A percentile compares a stretch with the other conserved stretches of the same genome.
Evolutionary conservation across 2,888 invertebrate genomes (phyloP).

Genomic region (Pammene fasciana): DNA sequence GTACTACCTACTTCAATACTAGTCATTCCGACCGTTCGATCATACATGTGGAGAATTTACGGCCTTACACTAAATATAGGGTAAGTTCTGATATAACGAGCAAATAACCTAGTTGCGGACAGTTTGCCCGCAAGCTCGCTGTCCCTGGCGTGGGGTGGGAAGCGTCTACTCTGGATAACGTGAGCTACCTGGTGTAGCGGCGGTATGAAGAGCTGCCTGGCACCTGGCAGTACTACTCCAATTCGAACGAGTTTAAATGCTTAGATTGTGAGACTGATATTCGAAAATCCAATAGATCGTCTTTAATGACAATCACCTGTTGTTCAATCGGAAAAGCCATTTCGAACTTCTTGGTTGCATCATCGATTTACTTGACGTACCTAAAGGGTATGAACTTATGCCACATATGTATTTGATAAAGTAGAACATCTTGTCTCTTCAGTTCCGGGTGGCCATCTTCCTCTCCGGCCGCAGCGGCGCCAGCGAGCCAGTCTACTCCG

Average conservation of each 20-base stretch:
- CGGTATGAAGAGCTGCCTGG: slow-evolving; percentile 87
- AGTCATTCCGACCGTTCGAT: slow-evolving; percentile 86
- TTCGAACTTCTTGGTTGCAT: too few relatives aligned
- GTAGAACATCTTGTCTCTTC: slow-evolving; percentile 40
- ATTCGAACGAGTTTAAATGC: too few relatives aligned
- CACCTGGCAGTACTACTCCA: slow-evolving; percentile 93
- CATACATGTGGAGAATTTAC: slow-evolving; percentile 89
- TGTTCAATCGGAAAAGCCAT: too few relatives aligned
- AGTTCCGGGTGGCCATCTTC: slow-evolving; percentile 95
- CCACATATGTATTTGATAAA: too few relatives aligned
- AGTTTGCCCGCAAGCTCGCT: slow-evolving; percentile 89
- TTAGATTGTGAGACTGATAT: too few relatives aligned
- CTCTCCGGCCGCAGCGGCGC: slow-evolving; percentile 87
- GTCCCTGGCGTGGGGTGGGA: slow-evolving; percentile 93
- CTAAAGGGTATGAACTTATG: too few relatives aligned
- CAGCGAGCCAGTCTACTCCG: slow-evolving; percentile 88
- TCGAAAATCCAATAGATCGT: too few relatives aligned
- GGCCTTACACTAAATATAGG: slow-evolving; percentile 95
- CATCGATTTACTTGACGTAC: too few relatives aligned
- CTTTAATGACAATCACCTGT: too few relatives aligned
- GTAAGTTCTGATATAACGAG: slow-evolving; percentile 76
- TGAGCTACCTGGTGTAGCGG: slow-evolving; percentile 89
- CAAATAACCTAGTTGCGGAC: slow-evolving; percentile 86
- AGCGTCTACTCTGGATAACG: slow-evolving; percentile 79
- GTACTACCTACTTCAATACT: slow-evolving; percentile 89